Base-by-base conservation (phyloP, 2,113 vertebrate genomes). In the Nanorana parkeri region DNA sequence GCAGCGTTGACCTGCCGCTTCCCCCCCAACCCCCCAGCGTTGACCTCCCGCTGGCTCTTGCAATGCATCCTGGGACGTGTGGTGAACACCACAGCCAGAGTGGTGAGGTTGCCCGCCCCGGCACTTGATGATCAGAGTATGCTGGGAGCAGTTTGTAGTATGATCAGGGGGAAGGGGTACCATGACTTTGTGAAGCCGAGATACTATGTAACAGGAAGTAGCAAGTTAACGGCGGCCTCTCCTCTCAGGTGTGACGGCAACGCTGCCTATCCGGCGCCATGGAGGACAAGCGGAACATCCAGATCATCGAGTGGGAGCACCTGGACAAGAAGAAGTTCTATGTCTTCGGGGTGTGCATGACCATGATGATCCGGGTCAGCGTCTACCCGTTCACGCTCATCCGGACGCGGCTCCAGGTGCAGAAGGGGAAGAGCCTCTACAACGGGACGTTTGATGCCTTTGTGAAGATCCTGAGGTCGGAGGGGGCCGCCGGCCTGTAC, bases 301-400 rank as follows among this genome's bases (percentile, higher is more conserved):
- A 91, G 86, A 99, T 99, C 88, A 99, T 99, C 0, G 98, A 99
- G 86, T 99, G 98, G 98, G 97, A 99, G 78, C 95, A 99, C 86
- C 88, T 99, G 91, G 98, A 99, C 94, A 99, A 99, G 87, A 94
- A 93, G 90, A 99, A 99, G 81, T 99, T 99, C 92, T 99, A 98
- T 2, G 94, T 97, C 0, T 89, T 99, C 0, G 96, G 97, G 0
- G 93, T 98, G 54, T 96, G 96, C 23, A 99, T 99, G 96, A 98
- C 98, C 0, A 93, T 99, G 93, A 94, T 94, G 89, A 99, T 97
- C 83, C 92, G 98, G 0, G 95, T 95, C 81, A 96, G 96, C 0
- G 95, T 98, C 21, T 99, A 99, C 87, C 98, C 97, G 0, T 95
- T 96, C 88, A 96, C 96, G 0, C 94, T 99, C 54, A 98, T 99